A percentile compares a stretch with the other conserved stretches of the same genome.
These are phyloP conservation scores for Calcarius lapponicus DNA, from an alignment of 2,797 vertebrate species.

Conservation along the genomic window DNA sequence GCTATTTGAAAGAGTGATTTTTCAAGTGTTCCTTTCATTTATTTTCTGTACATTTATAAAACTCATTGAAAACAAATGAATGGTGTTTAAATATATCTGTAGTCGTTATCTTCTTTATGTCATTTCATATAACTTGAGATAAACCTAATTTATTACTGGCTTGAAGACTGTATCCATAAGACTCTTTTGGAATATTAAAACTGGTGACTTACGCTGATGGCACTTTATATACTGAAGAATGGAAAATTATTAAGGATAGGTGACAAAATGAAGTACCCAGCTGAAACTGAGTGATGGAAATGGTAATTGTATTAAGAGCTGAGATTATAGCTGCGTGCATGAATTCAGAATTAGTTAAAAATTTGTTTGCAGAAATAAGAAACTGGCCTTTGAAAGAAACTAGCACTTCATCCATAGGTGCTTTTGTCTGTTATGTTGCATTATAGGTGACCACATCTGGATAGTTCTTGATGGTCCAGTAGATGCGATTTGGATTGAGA, in stretches of 20 bases:
- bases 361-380: neutral
- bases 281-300: neutral
- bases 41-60: neutral
- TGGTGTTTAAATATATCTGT: neutral
- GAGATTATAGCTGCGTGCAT: neutral
- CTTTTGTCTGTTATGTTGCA: neutral
- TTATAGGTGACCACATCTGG: slow-evolving; percentile 93
- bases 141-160: neutral
- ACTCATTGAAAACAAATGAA: neutral
- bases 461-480: slow-evolving; percentile 97
- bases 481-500: slow-evolving; percentile 98
- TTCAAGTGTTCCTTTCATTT: neutral
- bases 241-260: neutral
- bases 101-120: neutral
- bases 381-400: neutral
- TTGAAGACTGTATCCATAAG: neutral
- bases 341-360: neutral
- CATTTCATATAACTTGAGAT: neutral
- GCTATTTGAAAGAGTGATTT: neutral
- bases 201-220: neutral
- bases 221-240: neutral
- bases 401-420: neutral
- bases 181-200: neutral
- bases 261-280: neutral
- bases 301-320: neutral